Evolutionary conservation across 2,888 invertebrate genomes (phyloP), one percentile per base, ranked within the genome.

Genomic region (Dicyrtoma fusca): DNA sequence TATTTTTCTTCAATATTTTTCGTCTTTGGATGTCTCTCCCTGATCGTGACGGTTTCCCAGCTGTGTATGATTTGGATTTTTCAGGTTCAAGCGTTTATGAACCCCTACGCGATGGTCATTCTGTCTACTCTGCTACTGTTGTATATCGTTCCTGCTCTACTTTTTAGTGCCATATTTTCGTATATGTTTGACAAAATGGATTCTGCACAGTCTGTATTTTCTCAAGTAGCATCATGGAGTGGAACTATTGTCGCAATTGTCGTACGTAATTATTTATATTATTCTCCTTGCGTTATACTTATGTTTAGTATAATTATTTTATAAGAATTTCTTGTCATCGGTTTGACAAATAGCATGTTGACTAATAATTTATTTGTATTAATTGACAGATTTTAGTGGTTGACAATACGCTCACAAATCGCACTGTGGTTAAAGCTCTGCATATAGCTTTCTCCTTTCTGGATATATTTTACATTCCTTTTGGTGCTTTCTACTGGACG

Each of bases 181-280:
- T 93, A 92, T 82, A 86, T 91, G 65, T 94, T 94, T 83, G 90
- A 91, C 83, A 91, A 91, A 82, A 89, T 89, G 85, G 93, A 93
- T 82, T 91, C 92, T 4, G 92, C 92, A 0, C 91, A 91, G 82
- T 89, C 91, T 73, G 89, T 92, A 77, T 86, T 92, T 83, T 91
- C 91, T 0, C 91, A 91, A 81, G 88, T 91, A 26, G 89, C 89
- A 14, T 90, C 90, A 0, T 89, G 90, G 84, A 84, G 90, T 49
- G 92, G 92, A 53, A 72, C 65, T 3, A 61, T 79, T 19, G 25
- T 72, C 23, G 69, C 69, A 10, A 62, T 79, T 47, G 59, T 64
- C 14, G 79, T 79, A 69, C 77, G 3, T 34, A 34, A 34, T 5
- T 34, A 3, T 34, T 34, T 34, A 34, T 34, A 34, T 8, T 8